Evolutionary conservation across 2,113 vertebrate species (phyloP).

Genomic region (Sula dactylatra): DNA sequence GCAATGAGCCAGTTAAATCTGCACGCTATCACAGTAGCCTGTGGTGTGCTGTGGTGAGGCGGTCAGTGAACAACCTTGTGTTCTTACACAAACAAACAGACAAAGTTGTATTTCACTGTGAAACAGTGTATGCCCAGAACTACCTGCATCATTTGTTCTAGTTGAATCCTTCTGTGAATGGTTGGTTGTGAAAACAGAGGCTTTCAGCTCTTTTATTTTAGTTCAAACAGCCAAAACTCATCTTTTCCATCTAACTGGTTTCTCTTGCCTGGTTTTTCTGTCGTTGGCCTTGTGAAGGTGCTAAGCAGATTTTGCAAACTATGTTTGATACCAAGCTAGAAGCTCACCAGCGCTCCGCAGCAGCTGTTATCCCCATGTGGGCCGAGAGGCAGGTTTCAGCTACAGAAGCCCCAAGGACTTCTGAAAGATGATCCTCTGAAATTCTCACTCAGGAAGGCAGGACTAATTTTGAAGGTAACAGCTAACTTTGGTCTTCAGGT

Average conservation of each 20-base stretch:
- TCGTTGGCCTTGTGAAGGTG: not conserved
- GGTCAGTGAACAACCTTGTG: rapidly evolving
- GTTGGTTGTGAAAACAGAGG: not conserved
- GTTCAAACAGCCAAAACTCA: not conserved
- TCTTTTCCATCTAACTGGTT: not conserved
- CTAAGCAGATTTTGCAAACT: not conserved
- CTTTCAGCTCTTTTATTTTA: not conserved
- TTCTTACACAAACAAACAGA: not conserved
- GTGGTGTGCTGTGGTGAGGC: not conserved
- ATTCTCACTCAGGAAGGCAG: conserved; percentile 44
- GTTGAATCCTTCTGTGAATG: not conserved
- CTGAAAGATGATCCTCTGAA: conserved; percentile 60
- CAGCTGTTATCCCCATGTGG: not conserved
- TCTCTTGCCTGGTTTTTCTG: not conserved
- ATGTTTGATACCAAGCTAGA: not conserved
- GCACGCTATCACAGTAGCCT: not conserved
- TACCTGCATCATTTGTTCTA: not conserved
- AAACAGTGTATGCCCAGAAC: not conserved
- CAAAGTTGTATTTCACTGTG: not conserved
- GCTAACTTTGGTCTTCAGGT: not conserved
- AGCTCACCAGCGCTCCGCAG: not conserved
- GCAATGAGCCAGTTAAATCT: not conserved
- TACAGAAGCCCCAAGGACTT: conserved; percentile 40
- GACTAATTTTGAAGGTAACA: conserved; percentile 46
- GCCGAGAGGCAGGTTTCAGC: not conserved